Base-by-base conservation (phyloP, 2,797 vertebrate genomes). In the Anas capensis region DNA sequence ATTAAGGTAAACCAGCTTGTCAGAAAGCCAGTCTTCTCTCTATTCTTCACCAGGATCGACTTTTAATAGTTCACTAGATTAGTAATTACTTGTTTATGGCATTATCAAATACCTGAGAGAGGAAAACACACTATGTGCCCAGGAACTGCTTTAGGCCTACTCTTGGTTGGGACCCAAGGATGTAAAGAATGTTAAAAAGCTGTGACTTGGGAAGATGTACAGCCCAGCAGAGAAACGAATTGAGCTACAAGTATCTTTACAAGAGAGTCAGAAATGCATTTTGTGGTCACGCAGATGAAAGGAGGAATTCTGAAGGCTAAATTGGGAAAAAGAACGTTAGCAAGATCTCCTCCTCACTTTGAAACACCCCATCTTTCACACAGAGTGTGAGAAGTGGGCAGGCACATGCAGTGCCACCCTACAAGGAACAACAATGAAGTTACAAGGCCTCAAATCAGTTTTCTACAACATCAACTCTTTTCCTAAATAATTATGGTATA, bases 1-100 rank as follows among this genome's bases (percentile, higher is more conserved):
- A 98, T 98, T 97, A 98, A 97, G 95, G 97, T 96, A 98, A 97
- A 97, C 95, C 90, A 86, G 92, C 92, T 86, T 97, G 96, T 97
- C 96, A 98, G 95, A 97, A 94, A 96, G 89, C 64, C 91, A 93
- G 86, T 49, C 86, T 91, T 82, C 95, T 96, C 88, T 97, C 95
- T 96, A 88, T 95, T 96, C 96, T 49, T 97, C 95, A 97, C 92
- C 76, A 94, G 78, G 88, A 97, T 92, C 2, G 66, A 96, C 94
- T 97, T 96, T 95, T 95, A 97, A 97, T 96, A 96, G 94, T 95
- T 96, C 82, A 57, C 71, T 58, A 34, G 76, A 73, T 90, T 97
- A 97, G 95, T 87, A 93, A 97, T 95, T 95, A 95, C 91, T 93
- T 96, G 90, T 91, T 97, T 95, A 86, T 86, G 79, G 92, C 81